Evolutionary conservation across 2,888 invertebrate genomes (phyloP).

Genomic region (Ochropleura leucogaster): DNA sequence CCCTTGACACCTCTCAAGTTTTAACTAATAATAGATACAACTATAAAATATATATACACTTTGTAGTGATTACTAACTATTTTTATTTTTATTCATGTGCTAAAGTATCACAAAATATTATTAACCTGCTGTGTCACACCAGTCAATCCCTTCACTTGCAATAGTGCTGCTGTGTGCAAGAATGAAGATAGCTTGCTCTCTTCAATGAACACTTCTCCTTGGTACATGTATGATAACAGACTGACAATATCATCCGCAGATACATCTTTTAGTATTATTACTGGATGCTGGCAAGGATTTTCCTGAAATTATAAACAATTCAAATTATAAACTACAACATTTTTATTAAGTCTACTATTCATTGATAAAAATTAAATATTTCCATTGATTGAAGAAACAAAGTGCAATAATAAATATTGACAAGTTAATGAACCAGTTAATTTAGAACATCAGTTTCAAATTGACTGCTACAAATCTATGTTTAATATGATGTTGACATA

Average conservation of each 20-base stretch:
- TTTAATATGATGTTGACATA: constrained; percentile 44
- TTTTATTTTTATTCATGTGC: background rate
- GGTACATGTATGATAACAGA: constrained; percentile 93
- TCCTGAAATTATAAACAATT: constrained; percentile 84
- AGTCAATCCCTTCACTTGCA: constrained; percentile 92
- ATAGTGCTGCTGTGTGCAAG: constrained; percentile 92
- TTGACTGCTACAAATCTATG: constrained; percentile 2
- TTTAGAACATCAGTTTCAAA: background rate
- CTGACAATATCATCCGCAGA: constrained; percentile 92
- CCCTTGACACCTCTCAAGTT: too few species aligned
- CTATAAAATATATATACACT: too few species aligned
- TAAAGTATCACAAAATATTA: background rate
- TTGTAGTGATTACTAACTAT: background rate
- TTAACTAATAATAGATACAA: too few species aligned
- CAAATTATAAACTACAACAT: background rate
- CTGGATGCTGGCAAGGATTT: constrained; percentile 94
- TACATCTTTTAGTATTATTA: constrained; percentile 93
- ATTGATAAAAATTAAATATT: background rate
- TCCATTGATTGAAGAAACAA: background rate
- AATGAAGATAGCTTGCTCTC: constrained; percentile 92
- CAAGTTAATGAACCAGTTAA: background rate
- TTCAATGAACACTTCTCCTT: constrained; percentile 93
- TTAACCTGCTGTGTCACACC: constrained; percentile 89
- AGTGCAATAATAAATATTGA: background rate
- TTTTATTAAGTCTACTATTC: background rate